Percentiles rank a stretch among this genome's conserved stretches.
These are phyloP conservation scores for Pholis gunnellus DNA, from an alignment of 2,113 vertebrate species.

Conservation along the genomic window DNA sequence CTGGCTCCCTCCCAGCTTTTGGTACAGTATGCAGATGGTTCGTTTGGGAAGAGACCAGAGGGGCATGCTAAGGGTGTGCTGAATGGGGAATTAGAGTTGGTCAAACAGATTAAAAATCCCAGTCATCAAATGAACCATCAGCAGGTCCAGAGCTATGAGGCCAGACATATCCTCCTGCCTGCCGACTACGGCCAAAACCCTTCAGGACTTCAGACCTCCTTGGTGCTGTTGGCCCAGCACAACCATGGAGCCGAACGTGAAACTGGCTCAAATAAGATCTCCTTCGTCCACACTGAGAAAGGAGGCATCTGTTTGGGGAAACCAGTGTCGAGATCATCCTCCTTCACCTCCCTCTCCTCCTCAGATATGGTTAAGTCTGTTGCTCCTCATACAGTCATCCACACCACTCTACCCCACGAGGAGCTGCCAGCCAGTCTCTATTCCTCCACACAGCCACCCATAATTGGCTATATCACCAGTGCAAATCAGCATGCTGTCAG, in stretches of 20 bases:
- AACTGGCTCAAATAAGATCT: slow-evolving; percentile 84
- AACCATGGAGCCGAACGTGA: slow-evolving; percentile 88
- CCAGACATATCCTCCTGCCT: slow-evolving; percentile 91
- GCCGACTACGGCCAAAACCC: slow-evolving; percentile 90
- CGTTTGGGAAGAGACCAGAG: slow-evolving; percentile 86
- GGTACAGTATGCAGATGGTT: slow-evolving; percentile 93
- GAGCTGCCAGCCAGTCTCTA: slow-evolving; percentile 92
- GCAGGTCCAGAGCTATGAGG: slow-evolving; percentile 89
- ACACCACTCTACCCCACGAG: slow-evolving; percentile 90
- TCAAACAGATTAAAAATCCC: slow-evolving; percentile 80
- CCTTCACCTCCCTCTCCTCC: slow-evolving; percentile 82
- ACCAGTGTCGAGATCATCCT: slow-evolving; percentile 84
- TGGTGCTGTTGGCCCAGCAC: slow-evolving; percentile 93
- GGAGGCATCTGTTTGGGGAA: slow-evolving; percentile 91
- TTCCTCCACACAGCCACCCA: slow-evolving; percentile 90
- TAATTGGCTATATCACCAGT: slow-evolving; percentile 94
- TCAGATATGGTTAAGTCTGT: slow-evolving; percentile 89
- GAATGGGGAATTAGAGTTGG: slow-evolving; percentile 93
- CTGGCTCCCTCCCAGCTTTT: slow-evolving; percentile 94
- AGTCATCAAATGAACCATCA: slow-evolving; percentile 85
- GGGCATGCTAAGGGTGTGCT: slow-evolving; percentile 88
- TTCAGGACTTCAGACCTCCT: slow-evolving; percentile 90
- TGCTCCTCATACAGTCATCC: slow-evolving; percentile 91
- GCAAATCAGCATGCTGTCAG: slow-evolving; percentile 85
- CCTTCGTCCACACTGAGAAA: slow-evolving; percentile 88